Evolutionary conservation across 2,113 vertebrate genomes (phyloP), one percentile per base, ranked within the genome.

Genomic region (Cnemophilus loriae): DNA sequence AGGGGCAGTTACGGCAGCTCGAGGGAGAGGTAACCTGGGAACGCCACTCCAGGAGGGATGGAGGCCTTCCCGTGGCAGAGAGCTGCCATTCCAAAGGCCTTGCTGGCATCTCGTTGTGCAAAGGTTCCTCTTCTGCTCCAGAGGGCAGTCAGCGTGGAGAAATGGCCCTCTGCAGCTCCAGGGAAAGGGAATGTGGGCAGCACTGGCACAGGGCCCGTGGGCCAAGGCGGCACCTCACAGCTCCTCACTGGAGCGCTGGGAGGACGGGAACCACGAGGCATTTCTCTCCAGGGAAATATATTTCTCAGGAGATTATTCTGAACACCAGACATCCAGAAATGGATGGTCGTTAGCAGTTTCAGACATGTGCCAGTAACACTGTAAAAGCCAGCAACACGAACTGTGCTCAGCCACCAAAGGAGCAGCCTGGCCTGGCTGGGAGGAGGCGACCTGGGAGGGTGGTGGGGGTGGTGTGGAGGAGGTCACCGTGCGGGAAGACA

Each of bases 401-500:
- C 24, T 30, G 3, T 76, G 53, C 39, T 61, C 50, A 39, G 57
- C 16, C 77, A 12, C 10, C 7, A 6, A 0, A 27, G 26, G 33
- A 74, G 60, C 52, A 56, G 55, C 46, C 56, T 39, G n/a, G 3
- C 20, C 63, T 26, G 63, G 23, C 41, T 15, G 50, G n/a, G 41
- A 65, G 77, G 19, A 44, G 39, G 47, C 75, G 69, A 56, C 64
- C 50, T 49, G 68, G 79, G 16, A 61, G 52, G 13, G 15, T 33
- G 42, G 10, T 17, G 47, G 41, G 41, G 26, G 42, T 33, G 60
- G 7, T 56, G 33, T 18, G 67, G 49, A 84, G 65, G 56, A 70
- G 37, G 47, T 86, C 75, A 14, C 57, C 46, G 11, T 73, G 89
- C 59, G 93, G 96, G 94, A 92, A 75, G 55, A 84, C 86, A 91